Percentiles rank a stretch among this genome's conserved stretches.
phyloP scores from a whole-genome alignment of 2,888 invertebrate genomes.

The Electrophaes corylata region DNA sequence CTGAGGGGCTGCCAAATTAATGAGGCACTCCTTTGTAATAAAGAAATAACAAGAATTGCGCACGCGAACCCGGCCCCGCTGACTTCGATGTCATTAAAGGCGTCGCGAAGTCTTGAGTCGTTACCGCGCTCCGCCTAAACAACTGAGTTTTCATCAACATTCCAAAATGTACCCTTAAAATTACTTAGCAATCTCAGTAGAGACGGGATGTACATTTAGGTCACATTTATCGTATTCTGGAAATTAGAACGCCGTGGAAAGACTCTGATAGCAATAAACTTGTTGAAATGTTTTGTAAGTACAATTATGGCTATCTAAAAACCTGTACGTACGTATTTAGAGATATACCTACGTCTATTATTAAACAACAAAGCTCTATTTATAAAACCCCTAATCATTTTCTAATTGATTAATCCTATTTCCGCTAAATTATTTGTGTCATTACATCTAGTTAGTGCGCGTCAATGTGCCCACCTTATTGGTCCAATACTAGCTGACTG shows the following conservation, averaged over 20 bases:
- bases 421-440: no score
- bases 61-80: constrained; percentile 78
- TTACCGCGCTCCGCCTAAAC: constrained; percentile 77
- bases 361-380: no score
- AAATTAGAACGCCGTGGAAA: constrained; percentile 26
- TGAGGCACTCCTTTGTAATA: constrained; percentile 85
- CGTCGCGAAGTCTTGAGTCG: constrained; percentile 76
- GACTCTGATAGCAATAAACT: constrained; percentile 17
- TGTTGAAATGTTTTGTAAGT: constrained; percentile 1
- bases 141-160: constrained; percentile 70
- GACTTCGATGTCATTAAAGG: constrained; percentile 80
- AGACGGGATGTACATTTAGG: constrained; percentile 41
- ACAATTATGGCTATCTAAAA: no score
- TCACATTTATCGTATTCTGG: constrained; percentile 37
- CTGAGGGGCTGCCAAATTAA: constrained; percentile 84
- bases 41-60: constrained; percentile 85
- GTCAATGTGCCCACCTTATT: no score
- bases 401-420: no score
- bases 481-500: no score
- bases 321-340: no score
- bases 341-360: no score
- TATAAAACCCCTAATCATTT: no score
- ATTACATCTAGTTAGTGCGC: no score
- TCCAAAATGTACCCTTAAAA: constrained; percentile 59
- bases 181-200: constrained; percentile 51